A percentile compares a stretch with the other conserved stretches of the same genome.
Evolutionary conservation across 2,888 invertebrate species (phyloP).

Genomic region (Stratiomys singularior): DNA sequence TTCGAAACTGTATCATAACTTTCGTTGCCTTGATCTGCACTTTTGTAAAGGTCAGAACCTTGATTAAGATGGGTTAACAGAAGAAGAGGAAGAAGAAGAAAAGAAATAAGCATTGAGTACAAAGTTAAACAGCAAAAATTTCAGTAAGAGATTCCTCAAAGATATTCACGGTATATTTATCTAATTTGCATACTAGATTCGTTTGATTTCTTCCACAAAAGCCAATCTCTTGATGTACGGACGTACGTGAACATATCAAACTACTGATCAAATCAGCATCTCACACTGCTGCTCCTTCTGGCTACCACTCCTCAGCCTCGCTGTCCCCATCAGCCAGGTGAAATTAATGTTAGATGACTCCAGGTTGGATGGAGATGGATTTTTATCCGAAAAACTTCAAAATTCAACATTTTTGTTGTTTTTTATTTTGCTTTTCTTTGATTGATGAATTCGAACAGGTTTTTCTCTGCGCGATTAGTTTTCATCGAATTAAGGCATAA

Average conservation of each 20-base stretch:
- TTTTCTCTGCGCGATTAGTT: constrained; percentile 37
- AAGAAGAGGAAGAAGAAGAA: too few species aligned
- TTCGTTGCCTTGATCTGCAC: too few species aligned
- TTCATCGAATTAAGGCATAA: constrained; percentile 41
- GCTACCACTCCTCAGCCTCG: too few species aligned
- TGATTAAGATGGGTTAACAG: too few species aligned
- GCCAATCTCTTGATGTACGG: background rate
- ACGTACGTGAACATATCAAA: background rate
- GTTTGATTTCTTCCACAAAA: background rate
- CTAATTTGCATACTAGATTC: constrained; percentile 30
- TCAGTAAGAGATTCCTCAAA: background rate
- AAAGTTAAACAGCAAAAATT: background rate
- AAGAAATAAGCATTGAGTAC: too few species aligned
- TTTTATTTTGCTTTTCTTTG: too few species aligned
- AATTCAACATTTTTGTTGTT: constrained; percentile 11
- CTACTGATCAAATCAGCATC: constrained; percentile 1
- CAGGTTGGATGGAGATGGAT: constrained; percentile 31
- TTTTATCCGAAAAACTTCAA: constrained; percentile 25
- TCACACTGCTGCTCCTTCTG: background rate
- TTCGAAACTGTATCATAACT: too few species aligned
- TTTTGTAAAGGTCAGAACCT: too few species aligned
- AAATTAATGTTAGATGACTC: constrained; percentile 39
- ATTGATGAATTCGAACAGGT: constrained; percentile 44
- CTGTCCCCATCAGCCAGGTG: background rate
- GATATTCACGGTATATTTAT: constrained; percentile 34